Conservation (phyloP, 2,113 vertebrate genomes). For the Leiothrix lutea region DNA sequence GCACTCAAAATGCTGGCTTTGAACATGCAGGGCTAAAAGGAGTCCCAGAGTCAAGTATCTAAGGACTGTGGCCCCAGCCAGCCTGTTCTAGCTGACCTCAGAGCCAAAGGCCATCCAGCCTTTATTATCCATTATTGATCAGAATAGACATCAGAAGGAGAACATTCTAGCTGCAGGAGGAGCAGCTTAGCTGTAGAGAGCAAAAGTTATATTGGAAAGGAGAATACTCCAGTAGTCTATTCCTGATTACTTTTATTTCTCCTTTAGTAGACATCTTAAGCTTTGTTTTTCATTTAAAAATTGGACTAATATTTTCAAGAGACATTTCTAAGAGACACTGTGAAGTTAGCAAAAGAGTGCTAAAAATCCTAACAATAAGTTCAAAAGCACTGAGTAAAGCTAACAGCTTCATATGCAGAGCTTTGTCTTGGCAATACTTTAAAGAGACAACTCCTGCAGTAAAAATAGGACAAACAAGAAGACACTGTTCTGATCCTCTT, state of each 20-base stretch:
- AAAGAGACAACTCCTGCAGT: background rate
- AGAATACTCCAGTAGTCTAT: background rate
- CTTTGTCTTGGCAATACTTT: background rate
- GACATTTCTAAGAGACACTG: background rate
- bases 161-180: background rate
- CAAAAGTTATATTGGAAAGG: background rate
- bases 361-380: background rate
- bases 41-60: background rate
- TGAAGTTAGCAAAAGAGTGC: background rate
- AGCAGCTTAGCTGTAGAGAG: background rate
- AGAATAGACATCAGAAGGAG: background rate
- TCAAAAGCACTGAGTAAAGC: background rate
- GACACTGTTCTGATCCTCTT: background rate
- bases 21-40: background rate
- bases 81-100: background rate
- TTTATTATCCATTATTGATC: background rate
- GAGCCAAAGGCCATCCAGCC: background rate
- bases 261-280: background rate
- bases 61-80: background rate
- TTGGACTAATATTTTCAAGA: background rate
- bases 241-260: background rate
- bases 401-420: background rate
- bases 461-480: background rate
- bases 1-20: background rate
- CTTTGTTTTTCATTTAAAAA: background rate